Evolutionary conservation across 2,888 invertebrate species (phyloP), one percentile per base, ranked within the genome.

Genomic region (Operophtera brumata): DNA sequence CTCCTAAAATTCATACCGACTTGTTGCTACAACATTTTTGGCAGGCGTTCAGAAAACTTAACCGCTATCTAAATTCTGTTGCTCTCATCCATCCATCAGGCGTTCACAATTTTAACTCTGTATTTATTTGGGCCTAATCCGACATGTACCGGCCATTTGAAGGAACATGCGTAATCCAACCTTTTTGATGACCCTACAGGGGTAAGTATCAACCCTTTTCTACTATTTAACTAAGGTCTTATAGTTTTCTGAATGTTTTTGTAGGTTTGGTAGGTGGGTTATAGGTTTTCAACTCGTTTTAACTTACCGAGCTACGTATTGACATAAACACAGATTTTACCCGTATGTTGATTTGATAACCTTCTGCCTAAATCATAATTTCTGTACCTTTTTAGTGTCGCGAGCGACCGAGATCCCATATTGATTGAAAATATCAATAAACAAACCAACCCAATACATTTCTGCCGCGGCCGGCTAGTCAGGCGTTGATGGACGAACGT

Each of bases 161-260:
- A 75, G 75, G 71, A 74, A 74, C 77, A 71, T 66, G 68, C 67
- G 65, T 78, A 78, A 79, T 74, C 77, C 71, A 59, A 59, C 73
- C 73, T 71, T 75, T 73, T 70, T 78, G 77, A 80, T 75, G 70
- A 66, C 57, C 67, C 62, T 70, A 9, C 2, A 0, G 0, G 30
- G 30, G 30, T 75, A 57, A 62, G 57, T 58, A 59, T 45, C 40
- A 65, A 69, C 70, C 73, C 75, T 73, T 72, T 67, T 54, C 56
- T 47, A 67, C 70, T 65, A 73, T 73, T 71, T 72, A 72, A 70
- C 62, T 64, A 62, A 52, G 62, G 66, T 61, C 61, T 62, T 67
- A 66, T 70, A n/a, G n/a, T 65, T 63, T 64, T 65, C 57, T 60
- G 46, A 40, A 47, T 62, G 59, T 46, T 40, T 47, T 10, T 28